phyloP scores from a whole-genome alignment of 2,888 invertebrate genomes.

The Biston betularia region DNA sequence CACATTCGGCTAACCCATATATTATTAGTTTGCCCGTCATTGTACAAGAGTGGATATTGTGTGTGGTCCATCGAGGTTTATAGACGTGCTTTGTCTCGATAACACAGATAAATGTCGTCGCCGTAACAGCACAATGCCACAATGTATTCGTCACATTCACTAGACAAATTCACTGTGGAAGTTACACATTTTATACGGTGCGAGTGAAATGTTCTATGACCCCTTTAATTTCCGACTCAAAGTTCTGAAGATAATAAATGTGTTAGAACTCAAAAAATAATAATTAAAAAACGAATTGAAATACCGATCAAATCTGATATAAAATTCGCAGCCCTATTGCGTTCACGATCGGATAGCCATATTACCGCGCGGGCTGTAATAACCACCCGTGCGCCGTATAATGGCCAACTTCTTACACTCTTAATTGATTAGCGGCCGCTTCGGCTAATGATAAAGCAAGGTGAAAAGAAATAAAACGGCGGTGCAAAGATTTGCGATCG shows the following conservation, averaged over 20 bases:
- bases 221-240: constrained; percentile 42
- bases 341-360: constrained; percentile 83
- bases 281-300: constrained; percentile 73
- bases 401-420: constrained; percentile 85
- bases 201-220: constrained; percentile 53
- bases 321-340: constrained; percentile 84
- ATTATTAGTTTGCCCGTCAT: constrained; percentile 78
- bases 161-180: constrained; percentile 76
- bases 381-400: constrained; percentile 83
- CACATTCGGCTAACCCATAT: constrained; percentile 75
- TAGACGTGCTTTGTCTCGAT: constrained; percentile 83
- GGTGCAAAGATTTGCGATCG: constrained; percentile 79
- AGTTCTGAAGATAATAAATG: constrained; percentile 33
- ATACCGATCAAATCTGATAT: constrained; percentile 77
- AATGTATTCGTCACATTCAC: constrained; percentile 78
- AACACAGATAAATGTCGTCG: constrained; percentile 84
- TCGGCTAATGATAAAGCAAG: constrained; percentile 85
- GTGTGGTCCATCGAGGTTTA: constrained; percentile 85
- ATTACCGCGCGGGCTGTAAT: constrained; percentile 82
- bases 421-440: constrained; percentile 87
- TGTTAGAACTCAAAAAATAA: constrained; percentile 59
- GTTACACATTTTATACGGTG: constrained; percentile 60
- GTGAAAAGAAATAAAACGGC: constrained; percentile 85
- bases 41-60: constrained; percentile 79
- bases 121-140: constrained; percentile 80